Evolutionary conservation across 1,140 invertebrate genomes (phyloP), one percentile per base, ranked within the genome.

Genomic region (Diorhabda elongata): DNA sequence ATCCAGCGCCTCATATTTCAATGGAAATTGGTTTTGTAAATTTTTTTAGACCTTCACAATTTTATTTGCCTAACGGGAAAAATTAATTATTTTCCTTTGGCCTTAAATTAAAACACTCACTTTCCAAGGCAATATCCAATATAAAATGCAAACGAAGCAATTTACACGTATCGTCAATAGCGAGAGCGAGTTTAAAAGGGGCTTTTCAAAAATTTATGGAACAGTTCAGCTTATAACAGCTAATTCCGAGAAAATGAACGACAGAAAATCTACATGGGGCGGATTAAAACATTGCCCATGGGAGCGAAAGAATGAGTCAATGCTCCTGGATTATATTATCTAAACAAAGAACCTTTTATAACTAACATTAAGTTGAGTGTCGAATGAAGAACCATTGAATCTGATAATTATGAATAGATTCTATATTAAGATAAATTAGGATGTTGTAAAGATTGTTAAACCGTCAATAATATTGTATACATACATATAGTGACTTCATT

Each of bases 271-370:
- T 69, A 69, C 71, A 72, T 66, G 67, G 58, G 67, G 58, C 58
- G 67, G 71, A 72, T 72, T 72, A 72, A 72, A 61, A 44, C 61
- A 72, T 72, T 67, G 68, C 71, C 71, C 71, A 44, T 44, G 71
- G 68, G 71, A 61, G 68, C 69, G 66, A 72, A 60, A 64, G 66
- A 72, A 72, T 72, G 68, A 67, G 67, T 68, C 65, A 44, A 69
- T 60, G 67, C 68, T 72, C 64, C 66, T 61, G 69, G 64, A 66
- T 72, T 69, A 72, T 69, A 69, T 69, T 57, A 60, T 26, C 26
- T 26, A 26, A 26, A 26, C 26, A 26, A 26, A 26, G 26, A 26
- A 26, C 26, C 26, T 26, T 26, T 26, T 26, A 26, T 26, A 26
- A 26, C 26, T 26, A 26, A 26, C 26, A 26, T 26, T 26, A 26